These are phyloP conservation scores for Drosophila infuscata DNA, from an alignment of 2,888 invertebrate genomes.

Conservation along the genomic window DNA sequence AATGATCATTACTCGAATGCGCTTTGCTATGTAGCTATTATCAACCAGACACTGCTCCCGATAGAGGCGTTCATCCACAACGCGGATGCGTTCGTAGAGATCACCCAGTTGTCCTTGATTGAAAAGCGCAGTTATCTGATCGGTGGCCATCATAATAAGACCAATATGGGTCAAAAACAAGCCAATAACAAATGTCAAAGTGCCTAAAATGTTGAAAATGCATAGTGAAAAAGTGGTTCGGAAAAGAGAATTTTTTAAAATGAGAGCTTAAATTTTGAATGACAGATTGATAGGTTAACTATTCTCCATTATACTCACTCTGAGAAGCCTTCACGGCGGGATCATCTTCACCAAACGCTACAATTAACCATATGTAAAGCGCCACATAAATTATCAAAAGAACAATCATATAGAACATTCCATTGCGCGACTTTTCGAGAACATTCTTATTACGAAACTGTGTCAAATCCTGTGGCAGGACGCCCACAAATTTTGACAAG, in stretches of 20 bases:
- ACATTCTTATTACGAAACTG: conserved; percentile 70
- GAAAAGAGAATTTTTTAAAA: background rate
- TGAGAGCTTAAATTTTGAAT: background rate
- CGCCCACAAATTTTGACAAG: conserved; percentile 82
- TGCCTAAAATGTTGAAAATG: conserved; percentile 63
- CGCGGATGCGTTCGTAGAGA: conserved; percentile 82
- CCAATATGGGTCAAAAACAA: conserved; percentile 84
- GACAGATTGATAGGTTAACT: background rate
- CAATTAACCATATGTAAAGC: conserved; percentile 82
- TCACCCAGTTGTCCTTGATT: conserved; percentile 81
- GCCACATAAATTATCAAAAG: conserved; percentile 65
- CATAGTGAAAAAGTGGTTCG: background rate
- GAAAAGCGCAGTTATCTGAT: conserved; percentile 81
- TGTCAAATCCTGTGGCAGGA: conserved; percentile 81
- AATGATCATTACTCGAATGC: conserved; percentile 77
- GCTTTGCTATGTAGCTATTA: conserved; percentile 68
- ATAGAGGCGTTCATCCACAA: conserved; percentile 82
- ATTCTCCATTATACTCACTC: conserved; percentile 71
- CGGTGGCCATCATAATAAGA: conserved; percentile 84
- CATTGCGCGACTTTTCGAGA: conserved; percentile 79
- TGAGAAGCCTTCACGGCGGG: conserved; percentile 77
- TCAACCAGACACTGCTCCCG: conserved; percentile 80
- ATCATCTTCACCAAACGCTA: conserved; percentile 80
- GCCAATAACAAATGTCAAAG: conserved; percentile 84
- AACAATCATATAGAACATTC: conserved; percentile 73